A percentile compares a stretch with the other conserved stretches of the same genome.
Conservation (phyloP, 2,797 vertebrate genomes). For the Anabas testudineus region DNA sequence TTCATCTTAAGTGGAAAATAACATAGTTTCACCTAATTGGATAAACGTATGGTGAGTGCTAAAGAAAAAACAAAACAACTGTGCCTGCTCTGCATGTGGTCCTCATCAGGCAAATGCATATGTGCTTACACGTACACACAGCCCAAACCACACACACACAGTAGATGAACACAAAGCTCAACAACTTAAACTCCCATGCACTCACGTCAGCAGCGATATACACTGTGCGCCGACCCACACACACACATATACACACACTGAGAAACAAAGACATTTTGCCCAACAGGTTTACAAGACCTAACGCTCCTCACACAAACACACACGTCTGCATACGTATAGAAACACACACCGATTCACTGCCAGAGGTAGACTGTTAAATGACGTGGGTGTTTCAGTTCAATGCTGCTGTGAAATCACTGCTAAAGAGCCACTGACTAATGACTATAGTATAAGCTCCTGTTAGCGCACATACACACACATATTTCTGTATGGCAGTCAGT, state of each 20-base stretch:
- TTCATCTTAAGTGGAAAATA: constrained; percentile 69
- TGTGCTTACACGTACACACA: constrained; percentile 15
- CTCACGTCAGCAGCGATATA: constrained; percentile 19
- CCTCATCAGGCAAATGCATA: constrained; percentile 36
- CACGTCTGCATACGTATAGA: neutral
- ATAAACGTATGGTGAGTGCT: constrained; percentile 16
- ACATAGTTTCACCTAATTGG: constrained; percentile 52
- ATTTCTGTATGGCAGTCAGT: too few relatives aligned
- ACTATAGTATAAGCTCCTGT: constrained; percentile 32
- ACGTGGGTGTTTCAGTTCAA: constrained; percentile 35
- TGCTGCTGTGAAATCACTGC: constrained; percentile 37
- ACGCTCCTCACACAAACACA: constrained; percentile 1
- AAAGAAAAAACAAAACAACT: constrained; percentile 37
- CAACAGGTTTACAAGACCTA: constrained; percentile 11
- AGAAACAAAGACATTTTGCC: neutral
- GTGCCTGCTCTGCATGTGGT: constrained; percentile 33
- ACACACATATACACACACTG: constrained; percentile 17
- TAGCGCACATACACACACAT: constrained; percentile 17
- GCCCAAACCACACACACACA: constrained; percentile 19
- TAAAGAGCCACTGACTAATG: constrained; percentile 52
- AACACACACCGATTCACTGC: constrained; percentile 26
- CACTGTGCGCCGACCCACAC: neutral
- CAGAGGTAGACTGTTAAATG: constrained; percentile 44
- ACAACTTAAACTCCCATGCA: constrained; percentile 5
- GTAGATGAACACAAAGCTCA: constrained; percentile 46